Evolutionary conservation across 64 coral and sea anemone genomes (phyloP), one percentile per base, ranked within the genome.

Genomic region (Dendronephthya gigantea): DNA sequence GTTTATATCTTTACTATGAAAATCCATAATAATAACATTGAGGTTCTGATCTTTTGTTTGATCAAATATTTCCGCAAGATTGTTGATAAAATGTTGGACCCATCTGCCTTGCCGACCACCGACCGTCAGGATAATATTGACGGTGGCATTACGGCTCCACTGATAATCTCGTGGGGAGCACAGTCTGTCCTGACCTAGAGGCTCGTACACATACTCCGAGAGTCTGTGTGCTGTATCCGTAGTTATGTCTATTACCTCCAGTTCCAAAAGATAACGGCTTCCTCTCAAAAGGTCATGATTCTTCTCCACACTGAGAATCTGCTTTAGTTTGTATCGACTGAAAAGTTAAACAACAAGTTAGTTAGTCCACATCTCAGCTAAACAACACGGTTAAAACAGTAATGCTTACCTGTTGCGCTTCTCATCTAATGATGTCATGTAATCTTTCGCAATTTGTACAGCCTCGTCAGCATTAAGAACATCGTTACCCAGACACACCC

Each of bases 61-160:
- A 7, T 27, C 14, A 1, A 82, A 0, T 7, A 92, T 86, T 35
- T 49, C 59, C 13, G 79, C 91, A 45, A 91, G 75, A 40, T 93
- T 92, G 37, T 91, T 68, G 7, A 97, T 87, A 48, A 97, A 93
- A 40, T 90, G 87, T 49, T 93, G 91, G 48, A 97, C 25, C 94
- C 94, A 97, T 38, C 65, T 83, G 11, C 91, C 94, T n/a, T 91
- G 91, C 58, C 87, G 87, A 33, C 72, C 72, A 83, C 93, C 93
- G 14, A 90, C 87, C 1, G 94, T 97, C 0, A 93, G 79, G 17
- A 97, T 86, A 39, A 97, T 90, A 22, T 92, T 91, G 49, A 97
- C 88, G 49, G 82, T 82, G 9, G 43, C 87, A 50, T 82, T 87
- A 81, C 76, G 43, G 50, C 85, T 85, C 94, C 94, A 97, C 83